Base-by-base conservation (phyloP, 1,140 invertebrate genomes). In the Anoplolepis gracilipes region DNA sequence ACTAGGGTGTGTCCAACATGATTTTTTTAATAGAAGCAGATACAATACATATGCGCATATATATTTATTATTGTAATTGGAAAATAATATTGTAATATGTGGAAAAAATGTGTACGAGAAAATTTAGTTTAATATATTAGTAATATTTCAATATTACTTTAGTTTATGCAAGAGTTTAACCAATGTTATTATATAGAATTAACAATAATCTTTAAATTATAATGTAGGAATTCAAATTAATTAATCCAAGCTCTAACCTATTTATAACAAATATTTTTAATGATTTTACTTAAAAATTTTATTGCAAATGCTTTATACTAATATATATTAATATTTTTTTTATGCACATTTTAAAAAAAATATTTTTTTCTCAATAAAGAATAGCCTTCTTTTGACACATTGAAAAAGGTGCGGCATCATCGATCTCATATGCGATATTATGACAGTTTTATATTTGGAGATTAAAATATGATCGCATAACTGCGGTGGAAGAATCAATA, bases 21-120 rank as follows among this genome's bases (percentile, higher is more conserved):
- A 62, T n/a, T 11, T 36, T 3, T 7, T 7, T 36, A 25, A 39
- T 57, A 33, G 13, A 36, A 39, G 7, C 13, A 59, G 13, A 59
- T 36, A 55, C 39, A 75, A 75, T n/a, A 62, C 13, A 30, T 49
- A 22, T 22, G 22, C 10, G 16, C n/a, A n/a, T n/a, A n/a, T n/a
- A n/a, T n/a, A n/a, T n/a, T n/a, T n/a, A n/a, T n/a, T 67, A 19
- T 69, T 55, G 42, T 39, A 65, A 46, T 28, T 76, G 33, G n/a
- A n/a, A n/a, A n/a, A n/a, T n/a, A n/a, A n/a, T n/a, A n/a, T n/a
- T n/a, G n/a, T n/a, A n/a, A 36, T 33, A 25, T 16, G 7, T 13
- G n/a, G n/a, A n/a, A 22, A 0, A 30, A 36, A 39, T 39, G 6
- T 49, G 59, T 1, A 22, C 36, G 8, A 39, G 36, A 11, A 67